These are phyloP conservation scores for Leptonema lineaticorne DNA, from an alignment of 1,140 invertebrate genomes.

Conservation along the genomic window DNA sequence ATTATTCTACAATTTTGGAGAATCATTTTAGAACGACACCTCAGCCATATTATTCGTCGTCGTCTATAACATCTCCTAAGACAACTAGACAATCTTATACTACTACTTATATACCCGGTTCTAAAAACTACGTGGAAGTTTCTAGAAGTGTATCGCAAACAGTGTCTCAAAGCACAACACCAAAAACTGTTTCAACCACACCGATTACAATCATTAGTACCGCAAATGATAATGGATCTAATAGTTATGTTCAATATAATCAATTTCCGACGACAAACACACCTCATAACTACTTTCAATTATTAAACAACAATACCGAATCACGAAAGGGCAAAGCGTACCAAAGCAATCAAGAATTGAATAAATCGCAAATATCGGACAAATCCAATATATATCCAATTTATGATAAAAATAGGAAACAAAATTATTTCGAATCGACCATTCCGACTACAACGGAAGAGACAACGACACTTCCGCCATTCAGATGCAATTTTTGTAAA, in stretches of 20 bases:
- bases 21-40: slow-evolving; percentile 30
- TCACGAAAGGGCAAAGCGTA: slow-evolving; percentile 27
- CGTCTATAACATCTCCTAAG: slow-evolving; percentile 42
- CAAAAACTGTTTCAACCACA: slow-evolving; percentile 6
- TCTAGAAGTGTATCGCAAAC: slow-evolving; percentile 37
- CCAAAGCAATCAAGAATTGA: slow-evolving; percentile 14
- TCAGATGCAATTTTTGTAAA: neutral
- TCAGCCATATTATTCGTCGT: slow-evolving; percentile 17
- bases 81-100: slow-evolving; percentile 45
- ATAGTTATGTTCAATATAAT: slow-evolving; percentile 31
- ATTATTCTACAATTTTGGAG: slow-evolving; percentile 26
- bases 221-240: neutral
- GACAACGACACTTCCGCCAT: neutral
- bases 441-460: slow-evolving; percentile 36
- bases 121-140: slow-evolving; percentile 40
- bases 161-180: slow-evolving; percentile 12
- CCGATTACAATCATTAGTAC: neutral
- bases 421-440: slow-evolving; percentile 34
- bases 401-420: slow-evolving; percentile 23
- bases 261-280: slow-evolving; percentile 33
- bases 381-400: slow-evolving; percentile 20
- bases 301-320: neutral
- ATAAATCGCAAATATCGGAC: neutral
- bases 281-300: slow-evolving; percentile 19
- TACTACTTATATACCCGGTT: slow-evolving; percentile 38